Conservation (phyloP, 2,797 vertebrate genomes). For the Sebastolobus altivelis region DNA sequence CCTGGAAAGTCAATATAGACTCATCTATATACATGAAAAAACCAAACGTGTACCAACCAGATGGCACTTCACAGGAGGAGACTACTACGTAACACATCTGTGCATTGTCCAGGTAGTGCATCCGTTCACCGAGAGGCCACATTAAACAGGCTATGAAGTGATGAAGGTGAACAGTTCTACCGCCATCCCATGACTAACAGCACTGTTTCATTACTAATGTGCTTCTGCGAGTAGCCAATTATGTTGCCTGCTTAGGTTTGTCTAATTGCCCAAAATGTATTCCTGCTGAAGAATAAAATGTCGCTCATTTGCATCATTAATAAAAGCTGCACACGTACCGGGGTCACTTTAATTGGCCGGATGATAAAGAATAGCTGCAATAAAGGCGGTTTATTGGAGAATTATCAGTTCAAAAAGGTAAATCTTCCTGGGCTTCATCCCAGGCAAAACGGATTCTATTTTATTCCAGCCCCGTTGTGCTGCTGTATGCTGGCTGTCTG, state of each 20-base stretch:
- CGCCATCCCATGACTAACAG: constrained; percentile 32
- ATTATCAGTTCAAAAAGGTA: not conserved
- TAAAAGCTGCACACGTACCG: constrained; percentile 11
- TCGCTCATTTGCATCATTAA: constrained; percentile 32
- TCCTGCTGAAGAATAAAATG: constrained; percentile 33
- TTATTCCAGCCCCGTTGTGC: constrained; percentile 54
- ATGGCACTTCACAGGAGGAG: constrained; percentile 2
- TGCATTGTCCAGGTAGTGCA: not conserved
- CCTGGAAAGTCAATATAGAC: not conserved
- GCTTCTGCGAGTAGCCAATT: constrained; percentile 35
- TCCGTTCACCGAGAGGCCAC: not conserved
- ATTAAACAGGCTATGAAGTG: constrained; percentile 8
- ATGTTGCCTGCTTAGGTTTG: constrained; percentile 30
- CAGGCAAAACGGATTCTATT: constrained; percentile 18
- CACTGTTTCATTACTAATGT: constrained; percentile 31
- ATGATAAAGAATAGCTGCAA: constrained; percentile 13
- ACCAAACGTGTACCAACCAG: not conserved
- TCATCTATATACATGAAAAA: constrained; percentile 9
- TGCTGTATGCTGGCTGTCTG: constrained; percentile 72
- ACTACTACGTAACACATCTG: constrained; percentile 1
- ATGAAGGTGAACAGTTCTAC: constrained; percentile 28
- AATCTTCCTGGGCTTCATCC: constrained; percentile 7
- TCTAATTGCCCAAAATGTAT: constrained; percentile 31
- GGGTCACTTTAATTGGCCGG: constrained; percentile 27
- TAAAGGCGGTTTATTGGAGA: constrained; percentile 5